Conservation (phyloP, 2,113 vertebrate species). For the Butorides virescens region DNA sequence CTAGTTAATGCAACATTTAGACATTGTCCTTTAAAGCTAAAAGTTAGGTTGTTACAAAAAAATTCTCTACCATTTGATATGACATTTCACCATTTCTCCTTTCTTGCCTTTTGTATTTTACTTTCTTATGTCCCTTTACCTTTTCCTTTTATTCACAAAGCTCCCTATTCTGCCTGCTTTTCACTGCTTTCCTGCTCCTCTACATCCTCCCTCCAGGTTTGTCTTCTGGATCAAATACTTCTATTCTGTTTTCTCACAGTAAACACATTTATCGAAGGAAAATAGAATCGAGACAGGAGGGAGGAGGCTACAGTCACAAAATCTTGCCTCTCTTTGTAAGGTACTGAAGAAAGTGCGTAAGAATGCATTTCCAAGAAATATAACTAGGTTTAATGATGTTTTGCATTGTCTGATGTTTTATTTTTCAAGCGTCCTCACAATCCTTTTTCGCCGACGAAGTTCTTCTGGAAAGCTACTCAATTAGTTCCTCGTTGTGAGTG, state of each 20-base stretch:
- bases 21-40: not conserved
- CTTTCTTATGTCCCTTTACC: not conserved
- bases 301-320: not conserved
- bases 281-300: not conserved
- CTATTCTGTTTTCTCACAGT: not conserved
- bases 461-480: not conserved
- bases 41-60: not conserved
- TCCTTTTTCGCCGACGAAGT: not conserved
- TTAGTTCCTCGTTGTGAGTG: not conserved
- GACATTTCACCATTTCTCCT: not conserved
- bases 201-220: not conserved
- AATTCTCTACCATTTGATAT: not conserved
- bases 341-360: not conserved
- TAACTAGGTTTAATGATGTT: not conserved
- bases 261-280: not conserved
- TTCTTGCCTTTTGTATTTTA: not conserved
- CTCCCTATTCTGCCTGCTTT: not conserved
- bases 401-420: not conserved
- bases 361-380: not conserved
- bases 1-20: not conserved
- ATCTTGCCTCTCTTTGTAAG: not conserved
- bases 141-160: not conserved
- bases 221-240: not conserved
- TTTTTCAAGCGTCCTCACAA: not conserved
- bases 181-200: not conserved